Evolutionary conservation across 2,113 vertebrate genomes (phyloP).

Genomic region (Ageneiosus marmoratus): DNA sequence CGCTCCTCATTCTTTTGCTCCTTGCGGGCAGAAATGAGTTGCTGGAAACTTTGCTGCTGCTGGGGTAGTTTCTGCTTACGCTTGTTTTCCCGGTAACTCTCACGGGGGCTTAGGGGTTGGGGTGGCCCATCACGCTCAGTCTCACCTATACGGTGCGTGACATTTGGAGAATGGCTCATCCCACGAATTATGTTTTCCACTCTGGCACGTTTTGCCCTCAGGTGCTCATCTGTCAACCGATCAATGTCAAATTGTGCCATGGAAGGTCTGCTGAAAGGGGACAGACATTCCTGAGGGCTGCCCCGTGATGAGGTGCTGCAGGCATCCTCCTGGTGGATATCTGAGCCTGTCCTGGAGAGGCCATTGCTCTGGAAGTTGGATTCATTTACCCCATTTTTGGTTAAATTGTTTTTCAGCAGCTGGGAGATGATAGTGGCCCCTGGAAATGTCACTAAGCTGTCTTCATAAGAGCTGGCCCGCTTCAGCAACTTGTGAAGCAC

Average conservation of each 20-base stretch:
- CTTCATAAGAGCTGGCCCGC: slow-evolving; percentile 98
- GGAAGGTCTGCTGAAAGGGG: slow-evolving; percentile 88
- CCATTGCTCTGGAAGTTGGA: slow-evolving; percentile 94
- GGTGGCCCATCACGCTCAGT: slow-evolving; percentile 77
- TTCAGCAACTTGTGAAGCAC: slow-evolving; percentile 98
- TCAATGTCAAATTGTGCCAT: slow-evolving; percentile 95
- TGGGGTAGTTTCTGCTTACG: slow-evolving; percentile 98
- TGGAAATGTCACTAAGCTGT: slow-evolving; percentile 95
- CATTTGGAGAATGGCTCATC: slow-evolving; percentile 97
- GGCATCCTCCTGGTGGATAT: slow-evolving; percentile 94
- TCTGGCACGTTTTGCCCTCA: slow-evolving; percentile 94
- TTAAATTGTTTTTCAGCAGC: slow-evolving; percentile 97
- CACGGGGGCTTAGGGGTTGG: slow-evolving; percentile 83
- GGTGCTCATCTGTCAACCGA: slow-evolving; percentile 95
- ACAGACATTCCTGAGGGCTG: slow-evolving; percentile 96
- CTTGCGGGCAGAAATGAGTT: slow-evolving; percentile 93
- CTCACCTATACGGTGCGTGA: slow-evolving; percentile 77
- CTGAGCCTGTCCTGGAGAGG: slow-evolving; percentile 95
- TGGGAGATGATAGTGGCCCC: slow-evolving; percentile 98
- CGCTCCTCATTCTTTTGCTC: slow-evolving; percentile 95
- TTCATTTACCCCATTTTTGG: slow-evolving; percentile 95
- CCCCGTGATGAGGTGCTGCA: slow-evolving; percentile 97
- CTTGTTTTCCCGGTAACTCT: slow-evolving; percentile 97
- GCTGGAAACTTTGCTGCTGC: slow-evolving; percentile 97
- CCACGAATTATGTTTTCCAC: slow-evolving; percentile 99